phyloP scores from a whole-genome alignment of 2,888 invertebrate species.

The Caenorhabditis virilis region DNA sequence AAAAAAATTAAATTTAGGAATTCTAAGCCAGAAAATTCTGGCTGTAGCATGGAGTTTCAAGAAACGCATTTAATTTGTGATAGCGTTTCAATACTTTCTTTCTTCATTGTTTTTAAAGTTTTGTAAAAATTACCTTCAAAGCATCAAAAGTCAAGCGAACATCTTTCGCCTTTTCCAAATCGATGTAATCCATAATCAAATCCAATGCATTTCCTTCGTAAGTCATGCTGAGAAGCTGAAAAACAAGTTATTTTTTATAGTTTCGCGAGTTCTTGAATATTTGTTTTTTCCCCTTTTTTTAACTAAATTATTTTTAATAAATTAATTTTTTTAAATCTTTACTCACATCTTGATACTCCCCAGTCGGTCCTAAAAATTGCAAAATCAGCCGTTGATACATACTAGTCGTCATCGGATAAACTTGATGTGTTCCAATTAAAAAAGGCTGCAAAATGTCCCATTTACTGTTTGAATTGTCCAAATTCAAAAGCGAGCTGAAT shows the following conservation, averaged over 20 bases:
- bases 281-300: not conserved
- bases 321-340: not conserved
- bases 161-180: slow-evolving; percentile 85
- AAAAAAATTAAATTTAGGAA: too few relatives aligned
- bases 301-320: not conserved
- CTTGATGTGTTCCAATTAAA: slow-evolving; percentile 84
- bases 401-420: slow-evolving; percentile 82
- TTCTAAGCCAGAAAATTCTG: too few relatives aligned
- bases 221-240: slow-evolving; percentile 84
- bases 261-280: too few relatives aligned
- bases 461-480: slow-evolving; percentile 74
- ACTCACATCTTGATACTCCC: slow-evolving; percentile 84
- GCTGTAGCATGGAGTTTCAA: too few relatives aligned
- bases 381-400: slow-evolving; percentile 91
- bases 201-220: slow-evolving; percentile 87
- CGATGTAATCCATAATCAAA: slow-evolving; percentile 86
- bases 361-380: slow-evolving; percentile 92
- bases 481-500: slow-evolving; percentile 17
- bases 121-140: slow-evolving; percentile 73
- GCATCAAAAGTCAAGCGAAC: slow-evolving; percentile 94
- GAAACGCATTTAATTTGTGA: too few relatives aligned
- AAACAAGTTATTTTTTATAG: too few relatives aligned
- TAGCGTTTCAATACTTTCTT: too few relatives aligned
- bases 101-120: too few relatives aligned
- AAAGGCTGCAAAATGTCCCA: slow-evolving; percentile 87